Conservation (phyloP, 1,140 invertebrate genomes). For the Dolichoris vasculosae region DNA sequence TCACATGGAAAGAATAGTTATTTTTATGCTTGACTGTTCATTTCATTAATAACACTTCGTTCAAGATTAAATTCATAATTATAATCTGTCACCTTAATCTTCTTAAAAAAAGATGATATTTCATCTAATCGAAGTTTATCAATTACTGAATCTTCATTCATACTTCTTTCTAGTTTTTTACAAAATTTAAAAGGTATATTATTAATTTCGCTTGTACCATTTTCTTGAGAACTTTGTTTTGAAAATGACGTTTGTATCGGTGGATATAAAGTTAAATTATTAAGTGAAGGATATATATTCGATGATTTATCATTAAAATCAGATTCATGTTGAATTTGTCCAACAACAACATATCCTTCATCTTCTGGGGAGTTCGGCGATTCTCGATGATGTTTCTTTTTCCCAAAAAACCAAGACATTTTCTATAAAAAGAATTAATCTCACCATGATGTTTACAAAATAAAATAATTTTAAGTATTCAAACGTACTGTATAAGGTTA, state of each 20-base stretch:
- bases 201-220: constrained; percentile 61
- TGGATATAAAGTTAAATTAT: constrained; percentile 43
- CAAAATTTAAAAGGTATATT: constrained; percentile 69
- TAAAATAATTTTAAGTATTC: neutral
- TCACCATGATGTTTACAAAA: too few relatives aligned
- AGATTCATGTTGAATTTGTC: constrained; percentile 54
- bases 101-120: constrained; percentile 66
- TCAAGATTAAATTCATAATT: constrained; percentile 69
- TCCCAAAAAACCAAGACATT: constrained; percentile 74
- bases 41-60: constrained; percentile 68
- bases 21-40: constrained; percentile 59
- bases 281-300: constrained; percentile 63
- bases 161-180: constrained; percentile 59
- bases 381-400: constrained; percentile 69
- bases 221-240: constrained; percentile 60
- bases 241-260: constrained; percentile 36
- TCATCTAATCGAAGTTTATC: constrained; percentile 66
- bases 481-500: neutral
- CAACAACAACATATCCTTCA: constrained; percentile 66
- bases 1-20: constrained; percentile 14
- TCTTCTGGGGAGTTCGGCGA: constrained; percentile 62
- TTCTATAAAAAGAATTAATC: constrained; percentile 50
- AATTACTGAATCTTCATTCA: constrained; percentile 65
- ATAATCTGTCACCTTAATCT: constrained; percentile 61
- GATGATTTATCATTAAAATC: constrained; percentile 30